Base-by-base conservation (phyloP, 2,113 vertebrate genomes). In the Oncorhynchus masou region DNA sequence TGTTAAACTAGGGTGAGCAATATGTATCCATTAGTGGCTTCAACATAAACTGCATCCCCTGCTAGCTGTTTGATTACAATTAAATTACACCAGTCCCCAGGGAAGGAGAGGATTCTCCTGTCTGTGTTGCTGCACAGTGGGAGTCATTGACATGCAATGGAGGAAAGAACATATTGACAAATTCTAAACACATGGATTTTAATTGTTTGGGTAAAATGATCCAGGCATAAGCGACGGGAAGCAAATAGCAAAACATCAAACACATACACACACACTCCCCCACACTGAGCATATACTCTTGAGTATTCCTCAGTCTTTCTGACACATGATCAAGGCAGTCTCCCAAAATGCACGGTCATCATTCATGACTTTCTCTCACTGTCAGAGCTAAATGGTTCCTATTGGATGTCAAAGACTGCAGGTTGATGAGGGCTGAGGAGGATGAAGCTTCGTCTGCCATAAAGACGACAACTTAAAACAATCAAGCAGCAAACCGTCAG, bases 31-130 rank as follows among this genome's bases (percentile, higher is more conserved):
- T 92, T 92, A 92, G 88, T 81, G 84, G 82, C 65, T 92, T 81
- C 83, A 86, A 87, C 79, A 82, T 88, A 91, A 93, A 91, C 87
- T 69, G 87, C 77, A 85, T 92, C 94, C 94, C 93, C 94, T 86
- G 65, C 81, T 87, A 93, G 93, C 90, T 91, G 84, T 90, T 93
- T 94, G 94, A 94, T 92, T 95, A 91, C 93, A 95, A 96, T 96
- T 95, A 95, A 95, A 95, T 91, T 89, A 90, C 86, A 91, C 87
- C 85, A 82, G 89, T 91, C 88, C 88, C 91, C 72, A 49, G 90
- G 92, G 92, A 92, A 90, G 81, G 75, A 79, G 73, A 49, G 74
- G 77, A 87, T 82, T 86, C 87, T 88, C 80, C 79, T 86, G 84
- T 83, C 88, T 89, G 73, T 77, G 83, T 76, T 69, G 19, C 25